Percentiles rank a stretch among this genome's conserved stretches.
Conservation (phyloP, 1,140 invertebrate genomes). For the Periplaneta americana region DNA sequence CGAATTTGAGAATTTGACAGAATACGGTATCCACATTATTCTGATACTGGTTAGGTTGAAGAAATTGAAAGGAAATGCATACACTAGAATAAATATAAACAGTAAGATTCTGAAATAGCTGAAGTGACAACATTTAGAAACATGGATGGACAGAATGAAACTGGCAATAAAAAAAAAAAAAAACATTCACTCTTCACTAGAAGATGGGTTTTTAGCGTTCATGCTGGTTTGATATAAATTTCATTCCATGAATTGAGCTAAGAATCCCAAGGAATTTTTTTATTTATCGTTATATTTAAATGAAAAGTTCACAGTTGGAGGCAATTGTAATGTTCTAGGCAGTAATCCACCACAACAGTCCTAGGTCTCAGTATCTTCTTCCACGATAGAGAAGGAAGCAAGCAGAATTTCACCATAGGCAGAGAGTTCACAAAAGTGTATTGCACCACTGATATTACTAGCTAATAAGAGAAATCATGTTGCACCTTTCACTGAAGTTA, state of each 20-base stretch:
- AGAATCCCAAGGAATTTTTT: not conserved
- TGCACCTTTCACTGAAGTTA: not conserved
- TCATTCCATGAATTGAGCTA: not conserved
- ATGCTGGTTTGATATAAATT: not conserved
- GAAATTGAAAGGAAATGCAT: not conserved
- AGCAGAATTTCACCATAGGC: not conserved
- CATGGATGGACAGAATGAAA: not conserved
- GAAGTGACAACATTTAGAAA: not conserved
- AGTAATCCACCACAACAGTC: not conserved
- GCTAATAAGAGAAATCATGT: not conserved
- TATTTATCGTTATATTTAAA: not conserved
- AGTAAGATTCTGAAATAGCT: not conserved
- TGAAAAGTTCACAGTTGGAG: not conserved
- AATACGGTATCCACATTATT: too few species aligned
- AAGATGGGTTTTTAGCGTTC: too few species aligned
- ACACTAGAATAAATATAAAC: not conserved
- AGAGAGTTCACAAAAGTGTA: not conserved
- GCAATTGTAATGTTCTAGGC: not conserved
- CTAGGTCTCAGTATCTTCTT: not conserved
- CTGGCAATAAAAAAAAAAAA: not conserved
- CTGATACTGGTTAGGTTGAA: too few species aligned
- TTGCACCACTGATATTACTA: not conserved
- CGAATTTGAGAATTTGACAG: too few species aligned
- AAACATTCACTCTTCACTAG: not conserved
- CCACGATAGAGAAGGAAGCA: not conserved